Conservation (phyloP, 2,888 invertebrate species). For the Ernsta delagoae region DNA sequence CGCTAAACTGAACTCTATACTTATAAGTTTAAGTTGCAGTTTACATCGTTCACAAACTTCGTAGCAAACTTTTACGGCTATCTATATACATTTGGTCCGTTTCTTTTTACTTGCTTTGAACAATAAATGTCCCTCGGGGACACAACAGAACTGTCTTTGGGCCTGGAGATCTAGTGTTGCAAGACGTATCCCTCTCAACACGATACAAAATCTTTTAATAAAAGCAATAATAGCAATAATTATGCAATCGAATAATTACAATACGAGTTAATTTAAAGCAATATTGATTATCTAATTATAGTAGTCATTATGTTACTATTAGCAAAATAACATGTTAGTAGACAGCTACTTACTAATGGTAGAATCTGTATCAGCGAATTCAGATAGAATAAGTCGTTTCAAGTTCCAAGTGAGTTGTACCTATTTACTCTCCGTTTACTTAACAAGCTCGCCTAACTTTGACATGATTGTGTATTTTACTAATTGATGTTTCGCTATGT, state of each 20-base stretch:
- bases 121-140: slow-evolving; percentile 74
- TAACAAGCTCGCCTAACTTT: not conserved
- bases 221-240: too few relatives aligned
- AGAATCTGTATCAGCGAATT: not conserved
- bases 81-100: slow-evolving; percentile 56
- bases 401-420: not conserved
- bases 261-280: too few relatives aligned
- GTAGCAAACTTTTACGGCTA: slow-evolving; percentile 49
- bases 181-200: not conserved
- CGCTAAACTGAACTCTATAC: slow-evolving; percentile 48
- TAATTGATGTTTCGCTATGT: slow-evolving; percentile 5
- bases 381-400: not conserved
- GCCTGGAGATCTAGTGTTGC: slow-evolving; percentile 33
- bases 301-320: too few relatives aligned
- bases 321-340: too few relatives aligned
- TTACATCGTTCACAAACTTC: slow-evolving; percentile 39
- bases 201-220: not conserved
- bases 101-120: slow-evolving; percentile 76
- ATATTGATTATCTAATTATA: too few relatives aligned
- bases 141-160: slow-evolving; percentile 64
- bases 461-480: slow-evolving; percentile 2
- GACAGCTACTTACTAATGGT: too few relatives aligned
- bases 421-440: not conserved
- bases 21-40: slow-evolving; percentile 41
- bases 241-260: too few relatives aligned